These are phyloP conservation scores for Epinephelus moara DNA, from an alignment of 2,113 vertebrate species.

Conservation along the genomic window DNA sequence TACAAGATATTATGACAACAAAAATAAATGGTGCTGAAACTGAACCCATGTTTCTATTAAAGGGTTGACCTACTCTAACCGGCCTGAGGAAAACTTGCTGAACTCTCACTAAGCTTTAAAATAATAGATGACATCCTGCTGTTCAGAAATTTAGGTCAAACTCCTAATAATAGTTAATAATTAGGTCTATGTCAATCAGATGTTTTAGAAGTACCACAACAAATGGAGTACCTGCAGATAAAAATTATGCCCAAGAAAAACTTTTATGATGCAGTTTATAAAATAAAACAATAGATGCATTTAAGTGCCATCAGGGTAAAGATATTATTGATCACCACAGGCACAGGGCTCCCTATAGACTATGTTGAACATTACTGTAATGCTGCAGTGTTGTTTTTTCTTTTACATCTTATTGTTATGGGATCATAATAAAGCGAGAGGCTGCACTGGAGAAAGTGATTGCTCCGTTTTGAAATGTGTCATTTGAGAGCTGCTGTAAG, in stretches of 20 bases:
- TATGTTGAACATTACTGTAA: background rate
- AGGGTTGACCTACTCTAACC: constrained; percentile 26
- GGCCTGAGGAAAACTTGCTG: constrained; percentile 31
- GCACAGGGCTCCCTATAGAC: background rate
- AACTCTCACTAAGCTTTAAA: constrained; percentile 29
- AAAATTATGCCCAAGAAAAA: background rate
- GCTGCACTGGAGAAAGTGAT: constrained; percentile 8
- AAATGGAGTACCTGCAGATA: background rate
- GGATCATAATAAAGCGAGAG: background rate
- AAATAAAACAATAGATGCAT: background rate
- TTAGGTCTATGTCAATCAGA: background rate
- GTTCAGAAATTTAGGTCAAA: constrained; percentile 7
- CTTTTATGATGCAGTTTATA: background rate
- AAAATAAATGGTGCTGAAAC: constrained; percentile 60
- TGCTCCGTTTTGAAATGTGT: constrained; percentile 35
- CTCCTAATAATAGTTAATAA: constrained; percentile 9
- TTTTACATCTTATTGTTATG: background rate
- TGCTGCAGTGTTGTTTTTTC: background rate
- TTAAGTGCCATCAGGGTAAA: background rate
- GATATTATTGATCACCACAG: background rate
- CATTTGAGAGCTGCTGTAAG: constrained; percentile 20
- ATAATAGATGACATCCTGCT: constrained; percentile 5
- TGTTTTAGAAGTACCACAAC: background rate
- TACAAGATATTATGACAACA: constrained; percentile 58
- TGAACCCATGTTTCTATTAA: constrained; percentile 30